Percentiles rank a stretch among this genome's conserved stretches.
These are phyloP conservation scores for Flabesymbios commensalis DNA, from an alignment of 2,888 invertebrate genomes.

Conservation along the genomic window DNA sequence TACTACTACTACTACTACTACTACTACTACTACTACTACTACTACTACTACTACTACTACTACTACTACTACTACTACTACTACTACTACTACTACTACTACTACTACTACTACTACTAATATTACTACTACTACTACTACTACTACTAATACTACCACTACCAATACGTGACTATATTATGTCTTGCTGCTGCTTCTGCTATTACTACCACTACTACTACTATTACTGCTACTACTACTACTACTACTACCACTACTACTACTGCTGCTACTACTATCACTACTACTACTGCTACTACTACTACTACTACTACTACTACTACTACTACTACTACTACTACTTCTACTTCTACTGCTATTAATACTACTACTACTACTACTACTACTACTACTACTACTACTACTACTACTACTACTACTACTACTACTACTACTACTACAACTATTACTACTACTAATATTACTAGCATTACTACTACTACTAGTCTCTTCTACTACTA, in stretches of 20 bases:
- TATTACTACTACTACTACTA: conserved; percentile 12
- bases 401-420: background rate
- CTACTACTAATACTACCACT: conserved; percentile 11
- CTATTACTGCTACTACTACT: background rate
- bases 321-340: conserved; percentile 2
- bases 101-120: conserved; percentile 10
- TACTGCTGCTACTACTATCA: background rate
- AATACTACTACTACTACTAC: background rate
- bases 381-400: background rate
- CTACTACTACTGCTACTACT: background rate
- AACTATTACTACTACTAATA: background rate
- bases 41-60: conserved; percentile 16
- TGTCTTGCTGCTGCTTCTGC: background rate
- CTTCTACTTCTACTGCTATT: background rate
- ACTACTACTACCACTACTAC: background rate
- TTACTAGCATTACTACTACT: conserved; percentile 1
- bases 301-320: background rate
- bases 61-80: conserved; percentile 11
- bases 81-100: conserved; percentile 13
- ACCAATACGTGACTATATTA: background rate
- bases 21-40: conserved; percentile 15
- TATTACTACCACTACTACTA: background rate
- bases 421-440: background rate
- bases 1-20: conserved; percentile 17
- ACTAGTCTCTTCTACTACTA: conserved; percentile 13